Base-by-base conservation (phyloP, 2,797 vertebrate genomes). In the Channa striata region DNA sequence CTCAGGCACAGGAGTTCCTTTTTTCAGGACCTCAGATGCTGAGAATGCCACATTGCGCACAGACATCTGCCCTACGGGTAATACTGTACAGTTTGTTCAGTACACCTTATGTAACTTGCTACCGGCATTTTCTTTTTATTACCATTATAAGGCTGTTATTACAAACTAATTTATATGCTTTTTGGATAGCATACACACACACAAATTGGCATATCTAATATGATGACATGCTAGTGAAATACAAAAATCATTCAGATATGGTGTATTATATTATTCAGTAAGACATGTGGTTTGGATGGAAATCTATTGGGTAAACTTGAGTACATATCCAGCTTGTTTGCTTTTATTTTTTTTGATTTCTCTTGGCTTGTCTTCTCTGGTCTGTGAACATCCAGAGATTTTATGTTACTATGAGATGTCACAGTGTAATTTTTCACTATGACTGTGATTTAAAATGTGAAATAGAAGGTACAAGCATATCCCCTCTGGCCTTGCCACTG, bases 141-240 rank as follows among this genome's bases (percentile, higher is more conserved):
- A 40, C 33, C 37, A 49, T 63, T 21, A 44, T 13, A 51, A 23
- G 7, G 25, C 59, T 42, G 69, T 46, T 12, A 25, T 23, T 58
- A 74, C 52, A 63, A 62, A 63, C 16, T n/a, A 73, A 60, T 72
- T 68, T 40, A 47, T 37, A 58, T 5, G 40, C 3, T 66, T 36
- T 21, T 42, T 25, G 25, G 8, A 49, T 53, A 61, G 4, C 8
- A 68, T 64, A 74, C 46, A 40, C 46, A 40, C 50, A 33, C 21
- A 47, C 58, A 81, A 68, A 78, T 37, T 42, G 49, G 39, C 59
- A 56, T 70, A 33, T 1, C 67, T 80, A 65, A 87, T 17, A 67
- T 63, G 10, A 11, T 68, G 63, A 67, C 9, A 83, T 67, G 47
- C 23, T 23, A 17, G 6, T 66, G 44, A 69, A 50, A 37, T 17